A percentile compares a stretch with the other conserved stretches of the same genome.
Evolutionary conservation across 2,888 invertebrate species (phyloP).

Genomic region (Chalcis sispes): DNA sequence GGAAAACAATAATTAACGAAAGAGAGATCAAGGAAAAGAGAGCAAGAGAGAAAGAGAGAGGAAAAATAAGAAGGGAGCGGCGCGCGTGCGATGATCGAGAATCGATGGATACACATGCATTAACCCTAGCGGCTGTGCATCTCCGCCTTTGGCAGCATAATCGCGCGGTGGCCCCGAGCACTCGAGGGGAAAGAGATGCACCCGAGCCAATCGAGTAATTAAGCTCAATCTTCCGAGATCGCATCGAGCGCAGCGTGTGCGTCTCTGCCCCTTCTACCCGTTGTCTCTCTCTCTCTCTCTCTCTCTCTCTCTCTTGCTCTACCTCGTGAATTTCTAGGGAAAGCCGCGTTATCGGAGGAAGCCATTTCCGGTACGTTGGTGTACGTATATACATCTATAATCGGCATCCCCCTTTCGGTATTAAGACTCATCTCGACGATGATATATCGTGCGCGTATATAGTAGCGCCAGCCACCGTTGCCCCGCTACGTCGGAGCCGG

Average conservation of each 20-base stretch:
- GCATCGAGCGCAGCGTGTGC: constrained; percentile 35
- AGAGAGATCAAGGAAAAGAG: not conserved
- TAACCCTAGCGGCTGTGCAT: constrained; percentile 16
- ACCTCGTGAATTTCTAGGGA: constrained; percentile 36
- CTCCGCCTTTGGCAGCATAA: constrained; percentile 21
- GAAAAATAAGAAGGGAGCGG: not conserved
- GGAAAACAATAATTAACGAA: constrained; percentile 41
- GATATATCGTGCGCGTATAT: constrained; percentile 9
- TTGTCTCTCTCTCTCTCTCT: no score
- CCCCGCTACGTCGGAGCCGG: no score
- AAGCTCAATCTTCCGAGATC: constrained; percentile 48
- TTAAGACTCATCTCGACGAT: constrained; percentile 25
- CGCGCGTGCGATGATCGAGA: constrained; percentile 24
- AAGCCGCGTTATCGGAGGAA: constrained; percentile 36
- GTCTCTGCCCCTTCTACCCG: no score
- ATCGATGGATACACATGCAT: constrained; percentile 29
- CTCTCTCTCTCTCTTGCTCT: no score
- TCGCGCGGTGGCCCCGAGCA: no score
- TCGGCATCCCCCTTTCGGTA: no score
- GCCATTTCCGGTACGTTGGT: constrained; percentile 32
- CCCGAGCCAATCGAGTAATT: constrained; percentile 44
- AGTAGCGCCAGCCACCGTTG: no score
- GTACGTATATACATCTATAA: not conserved
- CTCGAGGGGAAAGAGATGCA: no score
- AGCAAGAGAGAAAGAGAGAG: not conserved